Conservation (phyloP, 2,797 vertebrate species). For the Spizella passerina region DNA sequence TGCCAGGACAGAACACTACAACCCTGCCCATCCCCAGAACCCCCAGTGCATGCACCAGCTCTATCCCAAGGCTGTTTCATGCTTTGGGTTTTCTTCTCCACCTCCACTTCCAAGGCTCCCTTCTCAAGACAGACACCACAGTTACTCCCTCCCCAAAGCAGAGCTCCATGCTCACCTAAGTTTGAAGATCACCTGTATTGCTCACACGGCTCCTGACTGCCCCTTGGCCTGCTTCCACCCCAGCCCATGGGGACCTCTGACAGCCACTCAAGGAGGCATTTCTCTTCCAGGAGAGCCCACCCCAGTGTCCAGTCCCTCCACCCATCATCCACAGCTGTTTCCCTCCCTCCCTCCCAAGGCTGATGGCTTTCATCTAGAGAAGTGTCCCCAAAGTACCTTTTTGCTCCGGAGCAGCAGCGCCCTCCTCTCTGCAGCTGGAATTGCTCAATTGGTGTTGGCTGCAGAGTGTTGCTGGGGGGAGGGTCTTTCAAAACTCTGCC, state of each 20-base stretch:
- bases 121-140: background rate
- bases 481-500: slow-evolving; percentile 74
- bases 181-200: background rate
- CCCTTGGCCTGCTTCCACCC: background rate
- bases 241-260: background rate
- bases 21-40: background rate
- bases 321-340: accelerated
- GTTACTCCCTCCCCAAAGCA: background rate
- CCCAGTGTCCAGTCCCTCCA: background rate
- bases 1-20: background rate
- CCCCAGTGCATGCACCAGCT: background rate
- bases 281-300: background rate
- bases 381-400: slow-evolving; percentile 52
- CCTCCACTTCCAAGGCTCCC: background rate
- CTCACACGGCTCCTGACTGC: background rate
- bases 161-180: background rate
- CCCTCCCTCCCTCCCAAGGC: background rate
- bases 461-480: slow-evolving; percentile 60
- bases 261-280: background rate
- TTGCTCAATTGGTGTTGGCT: slow-evolving; percentile 65
- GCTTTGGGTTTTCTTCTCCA: background rate
- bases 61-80: background rate
- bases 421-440: slow-evolving; percentile 74
- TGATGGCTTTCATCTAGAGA: too few relatives aligned
- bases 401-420: slow-evolving; percentile 70